phyloP scores from a whole-genome alignment of 2,888 invertebrate genomes.

The Serripes groenlandicus region DNA sequence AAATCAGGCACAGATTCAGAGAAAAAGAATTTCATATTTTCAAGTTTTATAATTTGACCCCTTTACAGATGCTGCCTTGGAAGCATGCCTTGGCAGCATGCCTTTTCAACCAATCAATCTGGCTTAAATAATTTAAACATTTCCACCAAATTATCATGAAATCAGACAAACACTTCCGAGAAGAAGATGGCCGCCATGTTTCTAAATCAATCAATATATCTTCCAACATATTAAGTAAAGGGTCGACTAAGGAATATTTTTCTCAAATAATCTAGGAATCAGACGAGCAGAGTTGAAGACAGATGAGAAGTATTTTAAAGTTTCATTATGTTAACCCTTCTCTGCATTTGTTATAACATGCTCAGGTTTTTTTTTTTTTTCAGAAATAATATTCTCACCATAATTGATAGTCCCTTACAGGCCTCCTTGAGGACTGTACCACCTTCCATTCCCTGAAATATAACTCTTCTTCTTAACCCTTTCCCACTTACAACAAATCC shows the following conservation, averaged over 20 bases:
- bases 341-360: not conserved
- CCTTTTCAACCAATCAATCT: no score
- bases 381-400: constrained; percentile 61
- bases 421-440: constrained; percentile 67
- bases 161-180: no score
- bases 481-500: not conserved
- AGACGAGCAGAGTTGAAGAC: not conserved
- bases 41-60: no score
- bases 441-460: constrained; percentile 65
- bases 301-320: not conserved
- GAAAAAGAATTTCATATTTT: no score
- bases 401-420: constrained; percentile 69
- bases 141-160: no score
- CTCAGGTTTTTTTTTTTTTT: not conserved
- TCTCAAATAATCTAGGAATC: not conserved
- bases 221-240: no score
- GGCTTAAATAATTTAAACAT: no score
- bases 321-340: not conserved
- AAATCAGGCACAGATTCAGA: no score
- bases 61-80: no score
- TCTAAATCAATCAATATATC: no score
- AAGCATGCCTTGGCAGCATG: no score
- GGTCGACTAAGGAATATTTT: not conserved
- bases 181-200: no score
- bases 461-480: not conserved